Evolutionary conservation across 2,888 invertebrate genomes (phyloP).

Genomic region (Drosophila imparisetae): DNA sequence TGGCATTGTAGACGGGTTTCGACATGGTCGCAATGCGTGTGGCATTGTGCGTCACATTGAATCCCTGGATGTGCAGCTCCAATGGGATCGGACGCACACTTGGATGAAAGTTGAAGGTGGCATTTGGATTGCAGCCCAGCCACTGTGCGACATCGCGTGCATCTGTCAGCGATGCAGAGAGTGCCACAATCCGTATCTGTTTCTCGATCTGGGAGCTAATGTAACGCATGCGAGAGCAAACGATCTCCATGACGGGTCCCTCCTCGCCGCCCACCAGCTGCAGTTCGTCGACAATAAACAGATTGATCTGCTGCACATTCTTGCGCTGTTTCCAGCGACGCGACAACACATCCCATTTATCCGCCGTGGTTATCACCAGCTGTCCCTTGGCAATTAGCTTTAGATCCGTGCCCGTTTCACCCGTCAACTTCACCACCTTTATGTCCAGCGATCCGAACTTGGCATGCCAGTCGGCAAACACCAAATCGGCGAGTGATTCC

Average conservation of each 20-base stretch:
- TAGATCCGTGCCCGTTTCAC: conserved; percentile 98
- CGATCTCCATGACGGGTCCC: conserved; percentile 97
- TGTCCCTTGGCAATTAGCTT: conserved; percentile 96
- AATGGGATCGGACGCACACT: conserved; percentile 97
- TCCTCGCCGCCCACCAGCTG: conserved; percentile 95
- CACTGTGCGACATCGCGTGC: conserved; percentile 98
- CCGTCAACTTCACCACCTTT: conserved; percentile 94
- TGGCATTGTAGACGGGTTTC: conserved; percentile 97
- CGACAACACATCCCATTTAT: conserved; percentile 99
- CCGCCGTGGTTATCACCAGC: conserved; percentile 98
- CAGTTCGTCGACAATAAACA: conserved; percentile 98
- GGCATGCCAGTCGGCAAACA: conserved; percentile 95
- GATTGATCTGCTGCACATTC: conserved; percentile 97
- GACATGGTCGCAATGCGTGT: conserved; percentile 98
- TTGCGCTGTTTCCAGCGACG: conserved; percentile 99
- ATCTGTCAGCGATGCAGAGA: conserved; percentile 97
- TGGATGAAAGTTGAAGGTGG: conserved; percentile 99
- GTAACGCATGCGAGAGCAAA: conserved; percentile 96
- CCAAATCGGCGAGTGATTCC: conserved; percentile 94
- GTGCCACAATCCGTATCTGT: conserved; percentile 95
- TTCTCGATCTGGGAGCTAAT: conserved; percentile 97
- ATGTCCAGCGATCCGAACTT: conserved; percentile 94
- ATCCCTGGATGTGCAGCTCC: conserved; percentile 97
- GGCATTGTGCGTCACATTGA: conserved; percentile 98
- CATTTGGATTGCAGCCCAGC: conserved; percentile 96